These are phyloP conservation scores for Gadopsis bispinosus DNA, from an alignment of 2,797 vertebrate species.

Conservation along the genomic window DNA sequence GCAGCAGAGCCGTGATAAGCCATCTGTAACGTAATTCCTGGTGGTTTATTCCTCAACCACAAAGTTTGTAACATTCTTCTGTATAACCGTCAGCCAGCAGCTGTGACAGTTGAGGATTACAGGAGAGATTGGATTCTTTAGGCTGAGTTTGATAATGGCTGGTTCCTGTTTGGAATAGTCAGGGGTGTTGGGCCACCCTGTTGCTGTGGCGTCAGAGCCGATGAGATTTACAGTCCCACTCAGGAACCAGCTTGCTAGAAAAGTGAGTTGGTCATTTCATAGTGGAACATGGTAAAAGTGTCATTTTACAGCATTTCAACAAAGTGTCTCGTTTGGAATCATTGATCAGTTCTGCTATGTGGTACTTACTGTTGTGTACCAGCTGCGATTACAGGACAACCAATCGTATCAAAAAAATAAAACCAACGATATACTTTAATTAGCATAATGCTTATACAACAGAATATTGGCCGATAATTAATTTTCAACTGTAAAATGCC, in stretches of 20 bases:
- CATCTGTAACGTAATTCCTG: background rate
- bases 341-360: background rate
- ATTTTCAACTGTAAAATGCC: background rate
- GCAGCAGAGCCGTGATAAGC: slow-evolving; percentile 3
- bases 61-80: background rate
- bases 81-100: background rate
- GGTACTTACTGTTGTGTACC: too few relatives aligned
- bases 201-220: background rate
- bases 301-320: background rate
- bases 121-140: background rate
- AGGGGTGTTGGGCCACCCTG: background rate
- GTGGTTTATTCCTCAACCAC: background rate
- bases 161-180: background rate
- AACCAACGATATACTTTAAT: background rate
- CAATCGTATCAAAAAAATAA: background rate
- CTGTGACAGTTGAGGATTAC: background rate
- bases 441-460: background rate
- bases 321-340: background rate
- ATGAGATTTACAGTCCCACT: background rate
- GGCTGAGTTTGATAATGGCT: background rate
- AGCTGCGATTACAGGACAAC: too few relatives aligned
- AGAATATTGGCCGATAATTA: background rate
- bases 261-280: background rate
- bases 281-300: background rate
- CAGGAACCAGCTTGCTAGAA: background rate